phyloP scores from a whole-genome alignment of 2,888 invertebrate genomes.

The Phaonia tiefii region DNA sequence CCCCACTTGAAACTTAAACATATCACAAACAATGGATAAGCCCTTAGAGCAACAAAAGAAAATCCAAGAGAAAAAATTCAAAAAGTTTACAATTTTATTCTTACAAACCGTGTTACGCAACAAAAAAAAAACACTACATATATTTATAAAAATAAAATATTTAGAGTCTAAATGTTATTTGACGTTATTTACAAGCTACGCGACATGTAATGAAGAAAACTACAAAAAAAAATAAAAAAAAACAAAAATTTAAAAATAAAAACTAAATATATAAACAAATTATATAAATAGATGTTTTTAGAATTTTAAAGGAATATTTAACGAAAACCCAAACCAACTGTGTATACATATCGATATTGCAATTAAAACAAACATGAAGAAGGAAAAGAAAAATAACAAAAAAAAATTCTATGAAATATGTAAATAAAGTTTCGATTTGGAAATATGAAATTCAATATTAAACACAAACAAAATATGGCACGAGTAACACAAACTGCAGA shows the following conservation, averaged over 20 bases:
- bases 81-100: too few relatives aligned
- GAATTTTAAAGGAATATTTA: constrained; percentile 33
- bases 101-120: constrained; percentile 24
- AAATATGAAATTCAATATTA: too few relatives aligned
- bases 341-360: constrained; percentile 51
- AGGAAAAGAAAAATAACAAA: constrained; percentile 42
- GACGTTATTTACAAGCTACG: constrained; percentile 14
- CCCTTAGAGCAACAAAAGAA: background rate
- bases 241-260: constrained; percentile 14
- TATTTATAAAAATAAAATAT: background rate
- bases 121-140: background rate
- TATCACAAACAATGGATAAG: background rate
- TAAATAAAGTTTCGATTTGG: constrained; percentile 15
- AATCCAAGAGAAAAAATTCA: background rate
- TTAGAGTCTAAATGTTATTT: constrained; percentile 29
- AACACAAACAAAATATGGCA: background rate
- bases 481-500: constrained; percentile 11
- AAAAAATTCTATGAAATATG: constrained; percentile 56
- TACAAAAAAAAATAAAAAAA: constrained; percentile 20
- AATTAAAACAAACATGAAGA: constrained; percentile 45
- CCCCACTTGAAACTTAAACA: constrained; percentile 57
- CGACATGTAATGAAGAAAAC: background rate
- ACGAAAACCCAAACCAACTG: constrained; percentile 44
- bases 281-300: constrained; percentile 10
- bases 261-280: too few relatives aligned